phyloP scores from a whole-genome alignment of 2,888 invertebrate species.

The Drosophila pegasa region DNA sequence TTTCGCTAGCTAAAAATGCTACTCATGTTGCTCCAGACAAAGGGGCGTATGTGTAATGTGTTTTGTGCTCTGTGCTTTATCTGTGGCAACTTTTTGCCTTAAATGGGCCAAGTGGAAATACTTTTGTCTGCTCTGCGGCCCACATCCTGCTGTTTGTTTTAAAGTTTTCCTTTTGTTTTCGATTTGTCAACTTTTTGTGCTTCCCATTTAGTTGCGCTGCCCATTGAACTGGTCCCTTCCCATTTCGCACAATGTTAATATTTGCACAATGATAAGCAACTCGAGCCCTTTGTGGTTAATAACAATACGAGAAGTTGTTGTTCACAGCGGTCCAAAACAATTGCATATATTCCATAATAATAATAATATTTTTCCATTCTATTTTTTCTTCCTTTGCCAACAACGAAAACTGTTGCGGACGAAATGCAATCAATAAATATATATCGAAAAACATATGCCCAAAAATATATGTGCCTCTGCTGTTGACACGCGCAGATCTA shows the following conservation, averaged over 20 bases:
- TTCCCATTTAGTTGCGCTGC: slow-evolving; percentile 12
- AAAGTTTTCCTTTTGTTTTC: slow-evolving; percentile 30
- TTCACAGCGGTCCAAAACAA: slow-evolving; percentile 12
- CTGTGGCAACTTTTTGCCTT: slow-evolving; percentile 42
- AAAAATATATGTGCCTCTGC: slow-evolving; percentile 1
- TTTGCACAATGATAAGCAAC: slow-evolving; percentile 35
- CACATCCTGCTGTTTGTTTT: slow-evolving; percentile 35
- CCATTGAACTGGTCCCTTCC: slow-evolving; percentile 22
- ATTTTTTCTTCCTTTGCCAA: slow-evolving; percentile 9
- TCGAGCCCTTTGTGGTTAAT: slow-evolving; percentile 36
- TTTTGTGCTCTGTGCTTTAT: slow-evolving; percentile 43
- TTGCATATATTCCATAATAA: slow-evolving; percentile 14
- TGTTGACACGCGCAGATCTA: slow-evolving; percentile 85
- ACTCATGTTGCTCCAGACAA: slow-evolving; percentile 56
- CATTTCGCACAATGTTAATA: slow-evolving; percentile 38
- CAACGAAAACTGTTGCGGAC: slow-evolving; percentile 45
- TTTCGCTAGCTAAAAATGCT: slow-evolving; percentile 46
- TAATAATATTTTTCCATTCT: slow-evolving; percentile 42
- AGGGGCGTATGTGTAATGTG: slow-evolving; percentile 73
- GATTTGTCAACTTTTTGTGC: slow-evolving; percentile 3
- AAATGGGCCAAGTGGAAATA: slow-evolving; percentile 29
- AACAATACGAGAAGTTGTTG: slow-evolving; percentile 22
- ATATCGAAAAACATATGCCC: not conserved
- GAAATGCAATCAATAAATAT: slow-evolving; percentile 24
- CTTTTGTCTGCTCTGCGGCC: slow-evolving; percentile 17